phyloP scores from a whole-genome alignment of 2,888 invertebrate species.

The Dermolepida albohirtum region DNA sequence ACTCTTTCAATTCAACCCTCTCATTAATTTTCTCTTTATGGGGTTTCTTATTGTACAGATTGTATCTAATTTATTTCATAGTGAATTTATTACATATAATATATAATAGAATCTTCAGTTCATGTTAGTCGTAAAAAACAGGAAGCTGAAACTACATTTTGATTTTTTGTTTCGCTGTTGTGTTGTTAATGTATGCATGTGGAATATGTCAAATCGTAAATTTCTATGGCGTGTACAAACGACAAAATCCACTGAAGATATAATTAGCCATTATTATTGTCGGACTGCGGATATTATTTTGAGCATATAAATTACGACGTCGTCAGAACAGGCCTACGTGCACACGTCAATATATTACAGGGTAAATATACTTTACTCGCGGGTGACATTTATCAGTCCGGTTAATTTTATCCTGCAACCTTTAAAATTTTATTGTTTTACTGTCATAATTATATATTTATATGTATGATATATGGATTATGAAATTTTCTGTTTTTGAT shows the following conservation, averaged over 20 bases:
- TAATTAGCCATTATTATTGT: constrained; percentile 37
- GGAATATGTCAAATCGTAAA: constrained; percentile 21
- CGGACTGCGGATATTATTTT: constrained; percentile 36
- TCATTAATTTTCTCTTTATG: too few species aligned
- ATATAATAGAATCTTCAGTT: too few species aligned
- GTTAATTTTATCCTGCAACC: constrained; percentile 45
- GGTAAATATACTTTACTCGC: constrained; percentile 45
- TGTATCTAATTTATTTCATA: too few species aligned
- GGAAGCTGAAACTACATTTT: not conserved
- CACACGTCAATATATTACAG: constrained; percentile 41
- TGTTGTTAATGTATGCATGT: constrained; percentile 10
- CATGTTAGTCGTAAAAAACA: not conserved
- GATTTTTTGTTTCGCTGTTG: constrained; percentile 7
- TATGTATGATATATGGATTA: constrained; percentile 44
- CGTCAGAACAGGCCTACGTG: constrained; percentile 39
- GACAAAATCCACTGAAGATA: constrained; percentile 33
- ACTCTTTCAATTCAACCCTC: too few species aligned
- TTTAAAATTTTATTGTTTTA: constrained; percentile 46
- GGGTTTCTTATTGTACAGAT: too few species aligned
- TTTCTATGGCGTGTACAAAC: constrained; percentile 22
- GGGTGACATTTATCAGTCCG: constrained; percentile 45
- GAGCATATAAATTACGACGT: constrained; percentile 37
- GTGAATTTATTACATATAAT: too few species aligned
- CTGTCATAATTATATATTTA: constrained; percentile 47
- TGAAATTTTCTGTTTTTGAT: constrained; percentile 46